Base-by-base conservation (phyloP, 2,797 vertebrate genomes). In the Crocidura indochinensis region DNA sequence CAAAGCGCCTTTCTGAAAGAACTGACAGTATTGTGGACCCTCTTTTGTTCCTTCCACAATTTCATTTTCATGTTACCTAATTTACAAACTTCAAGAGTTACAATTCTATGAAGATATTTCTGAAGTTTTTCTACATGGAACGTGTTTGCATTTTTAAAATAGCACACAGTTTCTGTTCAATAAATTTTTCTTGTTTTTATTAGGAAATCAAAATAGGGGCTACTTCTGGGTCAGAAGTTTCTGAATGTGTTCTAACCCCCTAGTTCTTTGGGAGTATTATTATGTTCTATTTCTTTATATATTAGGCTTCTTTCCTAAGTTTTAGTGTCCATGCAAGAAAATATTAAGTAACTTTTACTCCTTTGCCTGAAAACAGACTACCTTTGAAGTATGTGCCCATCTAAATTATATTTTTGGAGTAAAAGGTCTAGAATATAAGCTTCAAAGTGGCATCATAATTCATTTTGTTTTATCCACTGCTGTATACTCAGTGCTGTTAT, bases 71-170 rank as follows among this genome's bases (percentile, higher is more conserved):
- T 91, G 2, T 77, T n/a, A 75, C 1, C 19, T 71, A 20, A 29
- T 10, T 74, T 82, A 7, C 51, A 94, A 77, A 67, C 14, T 62
- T 83, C 14, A 72, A n/a, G 5, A 2, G 22, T 76, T 93, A n/a
- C 46, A 15, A 20, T 51, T 84, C 38, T 15, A 2, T 44, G 73
- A 75, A 75, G 10, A 22, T 53, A 68, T 69, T 92, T 46, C 67
- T 75, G 22, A 71, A 9, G n/a, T 38, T 67, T 62, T 49, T 49
- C 17, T 67, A 20, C 26, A 12, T 51, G 24, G 78, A 74, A 46
- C 9, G 19, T 2, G 29, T 9, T 76, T 20, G 79, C 31, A 38
- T 84, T 93, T 90, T 77, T 44, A 38, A 38, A 38, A 38, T 38
- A 38, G 38, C 38, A 38, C 38, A 38, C 38, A 38, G 5, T 38